Evolutionary conservation across 2,888 invertebrate species (phyloP), one percentile per base, ranked within the genome.

Genomic region (Myopa tessellatipennis): DNA sequence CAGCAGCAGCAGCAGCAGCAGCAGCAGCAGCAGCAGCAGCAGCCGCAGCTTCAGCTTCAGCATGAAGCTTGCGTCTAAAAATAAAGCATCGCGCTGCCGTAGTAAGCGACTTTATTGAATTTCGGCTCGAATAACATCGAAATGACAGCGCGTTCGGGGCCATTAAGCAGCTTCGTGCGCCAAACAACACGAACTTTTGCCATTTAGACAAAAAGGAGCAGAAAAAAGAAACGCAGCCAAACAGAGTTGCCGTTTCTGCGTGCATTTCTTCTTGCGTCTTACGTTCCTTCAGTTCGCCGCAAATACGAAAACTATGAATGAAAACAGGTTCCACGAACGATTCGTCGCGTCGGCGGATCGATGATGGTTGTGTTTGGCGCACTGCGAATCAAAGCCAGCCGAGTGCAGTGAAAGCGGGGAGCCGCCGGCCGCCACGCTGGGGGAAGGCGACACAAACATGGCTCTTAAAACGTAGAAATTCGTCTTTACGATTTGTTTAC

Each of bases 161-260:
- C 78, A 80, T 79, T 78, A 75, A 77, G 79, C 70, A 79, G 69
- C 40, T 78, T 80, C 76, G 76, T 77, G 79, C 81, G 77, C 79
- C 80, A 77, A 82, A 80, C 77, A 79, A 83, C 82, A 82, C 81
- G 81, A 83, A 80, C 79, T 83, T 81, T 79, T 74, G 79, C 78
- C 78, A 81, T 83, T 80, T 82, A 82, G 60, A 58, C 58, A 26
- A 61, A 26, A 26, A 61, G 36, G 6, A 10, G 34, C 52, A n/a
- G 52, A 18, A 3, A 55, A 70, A 52, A 34, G 34, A 36, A 18
- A 18, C 0, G 34, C 52, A 50, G 55, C 55, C 16, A 14, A 38
- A 69, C 69, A 40, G 75, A 40, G 69, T 68, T 75, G 74, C 67
- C 75, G 63, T 26, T 34, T 65, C 45, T n/a, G 4, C 1, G 2